A percentile compares a stretch with the other conserved stretches of the same genome.
These are phyloP conservation scores for Pachyrhynchus sulphureomaculatus DNA, from an alignment of 1,140 invertebrate species.

Conservation along the genomic window DNA sequence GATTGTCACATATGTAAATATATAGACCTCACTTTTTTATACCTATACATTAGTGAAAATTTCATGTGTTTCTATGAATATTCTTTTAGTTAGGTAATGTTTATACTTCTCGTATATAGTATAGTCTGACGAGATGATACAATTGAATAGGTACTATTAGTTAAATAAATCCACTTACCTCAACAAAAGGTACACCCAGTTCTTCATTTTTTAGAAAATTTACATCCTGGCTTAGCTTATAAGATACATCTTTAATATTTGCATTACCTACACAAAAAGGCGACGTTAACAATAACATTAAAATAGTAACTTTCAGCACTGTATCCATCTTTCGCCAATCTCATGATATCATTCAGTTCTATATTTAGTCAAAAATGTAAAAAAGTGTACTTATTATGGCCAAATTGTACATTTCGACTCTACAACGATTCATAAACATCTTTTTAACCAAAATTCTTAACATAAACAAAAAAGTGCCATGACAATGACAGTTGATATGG, in stretches of 20 bases:
- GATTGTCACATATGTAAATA: too few species aligned
- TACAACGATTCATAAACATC: neutral
- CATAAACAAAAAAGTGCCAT: slow-evolving; percentile 6
- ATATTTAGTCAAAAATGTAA: neutral
- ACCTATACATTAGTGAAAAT: too few species aligned
- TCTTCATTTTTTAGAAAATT: slow-evolving; percentile 53
- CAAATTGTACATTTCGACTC: neutral
- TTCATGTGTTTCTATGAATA: too few species aligned
- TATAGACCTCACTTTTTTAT: too few species aligned
- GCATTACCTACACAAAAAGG: slow-evolving; percentile 14
- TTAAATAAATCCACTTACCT: slow-evolving; percentile 47
- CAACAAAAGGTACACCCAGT: slow-evolving; percentile 59
- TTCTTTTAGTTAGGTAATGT: too few species aligned
- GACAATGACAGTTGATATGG: neutral
- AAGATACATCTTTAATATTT: slow-evolving; percentile 23
- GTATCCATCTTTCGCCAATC: slow-evolving; percentile 21
- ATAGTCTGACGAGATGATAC: too few species aligned
- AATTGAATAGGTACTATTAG: too few species aligned
- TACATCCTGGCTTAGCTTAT: slow-evolving; percentile 22
- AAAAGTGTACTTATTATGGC: neutral
- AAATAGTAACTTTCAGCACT: slow-evolving; percentile 20
- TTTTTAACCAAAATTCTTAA: neutral
- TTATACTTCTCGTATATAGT: too few species aligned
- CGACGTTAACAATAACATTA: slow-evolving; percentile 19
- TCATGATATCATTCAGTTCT: slow-evolving; percentile 8